Percentiles rank a stretch among this genome's conserved stretches.
phyloP scores from a whole-genome alignment of 1,140 invertebrate genomes.

The Heliconius himera region DNA sequence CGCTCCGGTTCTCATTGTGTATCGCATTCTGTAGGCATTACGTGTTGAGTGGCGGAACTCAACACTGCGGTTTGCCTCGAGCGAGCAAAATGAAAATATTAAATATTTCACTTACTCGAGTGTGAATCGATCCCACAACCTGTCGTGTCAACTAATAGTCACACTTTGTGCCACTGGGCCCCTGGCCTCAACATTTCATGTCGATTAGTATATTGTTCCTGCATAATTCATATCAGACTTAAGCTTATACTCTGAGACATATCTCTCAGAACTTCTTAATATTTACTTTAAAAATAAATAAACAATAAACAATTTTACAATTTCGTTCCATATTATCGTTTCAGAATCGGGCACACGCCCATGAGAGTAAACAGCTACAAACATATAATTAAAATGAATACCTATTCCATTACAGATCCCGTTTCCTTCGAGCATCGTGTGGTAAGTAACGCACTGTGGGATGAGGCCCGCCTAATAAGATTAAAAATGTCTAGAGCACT shows the following conservation, averaged over 20 bases:
- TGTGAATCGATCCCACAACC: too few species aligned
- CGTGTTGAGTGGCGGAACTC: too few species aligned
- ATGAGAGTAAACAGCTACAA: not conserved
- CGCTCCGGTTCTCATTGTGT: too few species aligned
- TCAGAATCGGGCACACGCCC: not conserved
- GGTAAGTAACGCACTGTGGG: constrained; percentile 26
- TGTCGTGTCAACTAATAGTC: too few species aligned
- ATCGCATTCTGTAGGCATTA: too few species aligned
- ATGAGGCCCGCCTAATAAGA: constrained; percentile 36
- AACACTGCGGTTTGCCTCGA: too few species aligned
- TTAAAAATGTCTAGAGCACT: constrained; percentile 39
- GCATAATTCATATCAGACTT: not conserved
- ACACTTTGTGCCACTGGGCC: too few species aligned
- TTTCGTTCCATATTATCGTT: not conserved
- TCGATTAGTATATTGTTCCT: too few species aligned
- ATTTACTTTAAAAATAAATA: not conserved
- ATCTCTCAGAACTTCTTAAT: not conserved
- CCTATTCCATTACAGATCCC: constrained; percentile 1
- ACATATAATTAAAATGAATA: constrained; percentile 16
- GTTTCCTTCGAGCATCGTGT: not conserved
- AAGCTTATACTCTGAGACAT: not conserved
- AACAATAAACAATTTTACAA: not conserved
- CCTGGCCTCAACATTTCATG: too few species aligned
- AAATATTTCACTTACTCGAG: not conserved
- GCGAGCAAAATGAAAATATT: too few species aligned